Base-by-base conservation (phyloP, 2,888 invertebrate species). In the Shargacucullia verbasci region DNA sequence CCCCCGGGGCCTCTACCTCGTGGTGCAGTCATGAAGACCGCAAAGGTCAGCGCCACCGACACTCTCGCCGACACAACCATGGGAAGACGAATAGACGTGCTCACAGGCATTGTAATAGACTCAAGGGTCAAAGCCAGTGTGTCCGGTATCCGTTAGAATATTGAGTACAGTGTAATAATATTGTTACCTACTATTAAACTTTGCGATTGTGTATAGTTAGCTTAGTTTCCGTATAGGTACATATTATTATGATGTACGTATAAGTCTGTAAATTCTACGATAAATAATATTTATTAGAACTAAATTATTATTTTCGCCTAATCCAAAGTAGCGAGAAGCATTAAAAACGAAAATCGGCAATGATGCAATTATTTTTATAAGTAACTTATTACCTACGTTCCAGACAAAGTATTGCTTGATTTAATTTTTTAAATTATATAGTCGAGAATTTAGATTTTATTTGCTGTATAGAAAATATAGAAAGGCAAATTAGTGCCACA, bases 21-120 rank as follows among this genome's bases (percentile, higher is more conserved):
- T 79, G 83, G 83, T 86, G 84, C 79, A 81, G 79, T 70, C 87
- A 81, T 78, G 79, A 82, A 40, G 64, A 64, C 34, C 79, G 79
- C 57, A 70, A 65, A 57, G 77, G 74, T 41, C 74, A 57, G 47
- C 75, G 76, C 61, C 38, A 74, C 69, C 69, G 73, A 53, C 80
- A 73, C 71, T 70, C 81, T 65, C 79, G 74, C 63, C 78, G 60
- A 52, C 71, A 71, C 41, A 62, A 50, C 53, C 75, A 73, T 52
- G 69, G 60, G 31, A 70, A 59, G 43, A 50, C 47, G 41, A 66
- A 58, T 12, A 59, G 62, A 56, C 70, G 71, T 54, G 67, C 58
- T 58, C 78, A 73, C 53, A 50, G 50, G 60, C 73, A 66, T 47
- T 76, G 76, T 57, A 68, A 67, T 49, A 73, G 67, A 61, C 61